Evolutionary conservation across 1,140 invertebrate species (phyloP), one percentile per base, ranked within the genome.

Genomic region (Drosophila bocki): DNA sequence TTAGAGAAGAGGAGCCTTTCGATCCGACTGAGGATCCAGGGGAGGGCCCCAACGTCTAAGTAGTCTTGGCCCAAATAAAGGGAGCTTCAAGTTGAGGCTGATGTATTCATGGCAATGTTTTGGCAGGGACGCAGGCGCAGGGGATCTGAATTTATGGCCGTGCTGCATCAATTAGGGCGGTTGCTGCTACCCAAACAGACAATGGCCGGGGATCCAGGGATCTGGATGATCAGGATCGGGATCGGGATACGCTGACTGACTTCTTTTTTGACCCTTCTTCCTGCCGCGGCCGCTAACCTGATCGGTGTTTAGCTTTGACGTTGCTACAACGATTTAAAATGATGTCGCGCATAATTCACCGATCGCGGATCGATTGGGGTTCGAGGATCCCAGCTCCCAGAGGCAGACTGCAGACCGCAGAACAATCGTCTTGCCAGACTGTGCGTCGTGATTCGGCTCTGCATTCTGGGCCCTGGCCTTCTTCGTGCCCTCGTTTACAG

Each of bases 331-430:
- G 86, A 90, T 90, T 90, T 90, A 90, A 90, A 90, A 90, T 90
- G 86, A 90, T 90, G 85, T 90, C 86, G 85, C 85, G 85, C 85
- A 90, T 90, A 90, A 91, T 90, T 90, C 85, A 90, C 86, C 64
- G 75, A 81, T 83, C 71, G 75, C 47, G 65, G 51, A 59, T 59
- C 67, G 44, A 76, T 39, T n/a, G 29, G 44, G 69, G 54, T 54
- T 53, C 64, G 64, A 65, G 69, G 48, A 64, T 59, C 41, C 60
- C 67, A 57, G 53, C 54, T 58, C 53, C 45, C 17, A 39, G n/a
- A n/a, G n/a, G n/a, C n/a, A n/a, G 48, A 41, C 50, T 17, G 53
- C 65, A 50, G 45, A 62, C 47, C 51, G 33, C 17, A 37, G 45
- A 59, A 54, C 68, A 58, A 60, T 64, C 68, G 83, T 80, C 78